Evolutionary conservation across 2,113 vertebrate species (phyloP).

Genomic region (Pavo muticus): DNA sequence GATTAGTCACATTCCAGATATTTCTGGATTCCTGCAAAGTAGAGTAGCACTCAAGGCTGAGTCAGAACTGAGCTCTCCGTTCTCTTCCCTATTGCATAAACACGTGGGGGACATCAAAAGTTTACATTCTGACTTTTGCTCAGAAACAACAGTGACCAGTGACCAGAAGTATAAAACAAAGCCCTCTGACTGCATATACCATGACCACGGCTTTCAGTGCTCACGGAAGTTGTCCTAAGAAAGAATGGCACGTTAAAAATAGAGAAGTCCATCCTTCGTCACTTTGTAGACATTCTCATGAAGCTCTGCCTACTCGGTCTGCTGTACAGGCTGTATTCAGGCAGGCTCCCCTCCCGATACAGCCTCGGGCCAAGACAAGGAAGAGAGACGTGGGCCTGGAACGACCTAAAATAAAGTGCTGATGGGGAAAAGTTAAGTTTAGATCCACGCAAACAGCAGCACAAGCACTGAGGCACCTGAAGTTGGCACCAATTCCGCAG

Average conservation of each 20-base stretch:
- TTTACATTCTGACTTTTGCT: neutral
- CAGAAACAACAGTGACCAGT: neutral
- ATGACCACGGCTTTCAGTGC: neutral
- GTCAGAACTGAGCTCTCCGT: slow-evolving; percentile 17
- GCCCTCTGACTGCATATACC: neutral
- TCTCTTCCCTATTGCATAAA: slow-evolving; percentile 17
- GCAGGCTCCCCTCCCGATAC: neutral
- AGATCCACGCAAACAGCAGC: neutral
- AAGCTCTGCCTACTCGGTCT: neutral
- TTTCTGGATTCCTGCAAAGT: slow-evolving; percentile 47
- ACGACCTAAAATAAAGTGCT: neutral
- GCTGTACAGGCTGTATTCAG: neutral
- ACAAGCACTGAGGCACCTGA: neutral
- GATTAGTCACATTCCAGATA: slow-evolving; percentile 51
- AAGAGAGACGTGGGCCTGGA: neutral
- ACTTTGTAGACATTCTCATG: neutral
- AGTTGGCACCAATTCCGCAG: neutral
- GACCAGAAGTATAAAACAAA: neutral
- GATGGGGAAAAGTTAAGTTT: neutral
- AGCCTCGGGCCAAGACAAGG: neutral
- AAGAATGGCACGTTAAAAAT: neutral
- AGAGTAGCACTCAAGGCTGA: slow-evolving; percentile 39
- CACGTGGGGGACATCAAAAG: neutral
- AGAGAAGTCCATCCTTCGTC: neutral
- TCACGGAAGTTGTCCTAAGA: neutral